These are phyloP conservation scores for Idris sp. DNA, from an alignment of 1,140 invertebrate species.

Conservation along the genomic window DNA sequence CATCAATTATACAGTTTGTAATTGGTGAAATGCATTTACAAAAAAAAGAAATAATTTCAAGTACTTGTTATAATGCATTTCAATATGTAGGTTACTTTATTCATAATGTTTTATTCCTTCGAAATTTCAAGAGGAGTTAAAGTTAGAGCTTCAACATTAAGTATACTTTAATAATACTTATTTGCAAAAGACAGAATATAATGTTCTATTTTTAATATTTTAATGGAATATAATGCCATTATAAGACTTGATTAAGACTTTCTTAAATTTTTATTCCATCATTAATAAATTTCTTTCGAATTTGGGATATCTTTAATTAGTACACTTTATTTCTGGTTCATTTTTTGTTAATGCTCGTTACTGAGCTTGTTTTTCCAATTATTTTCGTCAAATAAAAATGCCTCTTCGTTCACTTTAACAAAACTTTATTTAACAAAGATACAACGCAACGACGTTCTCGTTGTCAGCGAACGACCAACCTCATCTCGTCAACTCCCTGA, in stretches of 20 bases:
- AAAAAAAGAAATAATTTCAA: slow-evolving; percentile 7
- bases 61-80: slow-evolving; percentile 11
- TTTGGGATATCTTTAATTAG: too few relatives aligned
- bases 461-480: too few relatives aligned
- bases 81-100: slow-evolving; percentile 17
- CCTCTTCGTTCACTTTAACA: too few relatives aligned
- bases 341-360: too few relatives aligned
- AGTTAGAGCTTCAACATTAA: slow-evolving; percentile 18
- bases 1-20: slow-evolving; percentile 11
- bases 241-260: slow-evolving; percentile 18
- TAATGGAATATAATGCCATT: slow-evolving; percentile 1
- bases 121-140: slow-evolving; percentile 23
- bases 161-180: slow-evolving; percentile 15
- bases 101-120: slow-evolving; percentile 8
- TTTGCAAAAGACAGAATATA: too few relatives aligned
- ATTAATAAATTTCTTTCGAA: slow-evolving; percentile 12
- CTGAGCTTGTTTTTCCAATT: too few relatives aligned
- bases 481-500: too few relatives aligned
- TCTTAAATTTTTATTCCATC: slow-evolving; percentile 1
- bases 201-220: too few relatives aligned
- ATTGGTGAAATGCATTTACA: slow-evolving; percentile 3
- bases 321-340: too few relatives aligned
- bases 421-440: too few relatives aligned
- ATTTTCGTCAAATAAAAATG: too few relatives aligned
- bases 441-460: too few relatives aligned